Evolutionary conservation across 2,888 invertebrate species (phyloP).

Genomic region (Anagyrus pseudococci): DNA sequence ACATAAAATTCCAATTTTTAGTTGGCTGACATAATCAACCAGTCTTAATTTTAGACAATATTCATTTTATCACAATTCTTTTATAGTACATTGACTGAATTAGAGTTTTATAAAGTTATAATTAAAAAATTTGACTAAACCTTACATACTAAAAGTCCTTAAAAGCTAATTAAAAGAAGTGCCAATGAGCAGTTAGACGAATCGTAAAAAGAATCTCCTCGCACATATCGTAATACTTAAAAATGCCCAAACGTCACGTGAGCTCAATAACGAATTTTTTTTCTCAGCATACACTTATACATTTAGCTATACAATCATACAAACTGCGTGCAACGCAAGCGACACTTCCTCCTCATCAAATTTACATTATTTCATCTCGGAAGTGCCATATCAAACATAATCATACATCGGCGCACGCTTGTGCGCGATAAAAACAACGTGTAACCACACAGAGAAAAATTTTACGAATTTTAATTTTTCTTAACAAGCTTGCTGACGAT

Average conservation of each 20-base stretch:
- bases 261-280: conserved; percentile 11
- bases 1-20: conserved; percentile 33
- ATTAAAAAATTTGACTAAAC: conserved; percentile 14
- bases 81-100: conserved; percentile 31
- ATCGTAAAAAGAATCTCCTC: conserved; percentile 28
- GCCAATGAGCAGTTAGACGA: conserved; percentile 15
- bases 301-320: conserved; percentile 13
- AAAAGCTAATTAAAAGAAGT: conserved; percentile 22
- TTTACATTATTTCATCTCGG: background rate
- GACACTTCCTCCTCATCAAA: conserved; percentile 3
- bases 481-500: conserved; percentile 36
- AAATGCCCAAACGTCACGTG: conserved; percentile 33
- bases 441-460: too few species aligned
- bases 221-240: conserved; percentile 28
- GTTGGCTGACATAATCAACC: conserved; percentile 18
- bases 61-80: conserved; percentile 37
- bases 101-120: conserved; percentile 20
- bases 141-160: conserved; percentile 17
- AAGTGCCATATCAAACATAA: conserved; percentile 14
- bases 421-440: background rate
- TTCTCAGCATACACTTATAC: conserved; percentile 16
- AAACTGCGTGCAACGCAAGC: conserved; percentile 19
- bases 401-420: background rate
- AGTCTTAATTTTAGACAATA: conserved; percentile 33
- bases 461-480: background rate